phyloP scores from a whole-genome alignment of 2,797 vertebrate genomes.

The Pangasius mekongensis region DNA sequence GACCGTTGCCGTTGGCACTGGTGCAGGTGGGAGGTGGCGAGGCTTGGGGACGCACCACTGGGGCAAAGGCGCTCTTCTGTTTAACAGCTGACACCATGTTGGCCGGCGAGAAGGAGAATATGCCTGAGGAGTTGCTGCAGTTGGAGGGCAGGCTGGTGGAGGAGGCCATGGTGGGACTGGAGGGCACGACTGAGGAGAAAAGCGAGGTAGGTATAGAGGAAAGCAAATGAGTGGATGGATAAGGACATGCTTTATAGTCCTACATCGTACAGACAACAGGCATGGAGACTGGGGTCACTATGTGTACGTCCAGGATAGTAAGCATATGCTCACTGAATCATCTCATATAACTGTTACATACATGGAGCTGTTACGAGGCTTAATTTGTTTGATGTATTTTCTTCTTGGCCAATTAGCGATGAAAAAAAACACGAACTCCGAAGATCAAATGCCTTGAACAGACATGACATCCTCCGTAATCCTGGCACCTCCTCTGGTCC shows the following conservation, averaged over 20 bases:
- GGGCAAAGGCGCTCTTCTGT: conserved; percentile 98
- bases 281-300: conserved; percentile 68
- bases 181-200: conserved; percentile 90
- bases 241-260: conserved; percentile 52
- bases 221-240: conserved; percentile 69
- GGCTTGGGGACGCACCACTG: conserved; percentile 93
- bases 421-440: not conserved
- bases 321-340: not conserved
- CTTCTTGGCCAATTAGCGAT: not conserved
- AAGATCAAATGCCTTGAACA: conserved; percentile 15
- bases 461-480: not conserved
- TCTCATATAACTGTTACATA: not conserved
- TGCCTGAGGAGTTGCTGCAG: conserved; percentile 96
- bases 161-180: conserved; percentile 97
- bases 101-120: conserved; percentile 99
- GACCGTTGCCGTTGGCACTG: conserved; percentile 95
- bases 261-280: conserved; percentile 66
- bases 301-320: not conserved
- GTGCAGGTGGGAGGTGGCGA: conserved; percentile 96
- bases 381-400: conserved; percentile 11
- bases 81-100: conserved; percentile 99
- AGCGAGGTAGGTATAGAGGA: conserved; percentile 62
- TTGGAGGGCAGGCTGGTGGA: conserved; percentile 97
- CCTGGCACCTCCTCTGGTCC: conserved; percentile 54
- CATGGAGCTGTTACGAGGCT: not conserved